Conservation (phyloP, 2,113 vertebrate species). For the Mirounga angustirostris region DNA sequence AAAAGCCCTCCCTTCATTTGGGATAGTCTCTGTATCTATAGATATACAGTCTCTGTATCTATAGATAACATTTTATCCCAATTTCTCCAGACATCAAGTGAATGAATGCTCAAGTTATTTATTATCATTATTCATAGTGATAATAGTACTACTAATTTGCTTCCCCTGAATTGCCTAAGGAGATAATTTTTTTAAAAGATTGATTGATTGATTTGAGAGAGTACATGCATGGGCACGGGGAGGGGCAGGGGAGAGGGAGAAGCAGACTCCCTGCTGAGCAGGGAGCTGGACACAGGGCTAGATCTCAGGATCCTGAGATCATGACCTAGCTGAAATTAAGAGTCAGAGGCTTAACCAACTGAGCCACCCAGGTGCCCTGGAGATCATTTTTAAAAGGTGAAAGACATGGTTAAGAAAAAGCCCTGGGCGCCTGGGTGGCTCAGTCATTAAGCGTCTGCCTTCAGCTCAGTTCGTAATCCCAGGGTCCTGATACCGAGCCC, state of each 20-base stretch:
- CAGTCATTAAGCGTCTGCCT: neutral
- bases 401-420: neutral
- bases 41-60: neutral
- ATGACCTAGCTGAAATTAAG: neutral
- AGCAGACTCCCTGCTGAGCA: neutral
- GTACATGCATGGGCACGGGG: accelerated
- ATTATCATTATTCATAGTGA: neutral
- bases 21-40: neutral
- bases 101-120: neutral
- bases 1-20: neutral
- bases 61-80: neutral
- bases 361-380: neutral
- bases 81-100: neutral
- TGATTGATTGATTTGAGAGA: neutral
- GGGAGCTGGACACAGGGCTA: neutral
- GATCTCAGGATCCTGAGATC: neutral
- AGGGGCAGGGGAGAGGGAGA: neutral
- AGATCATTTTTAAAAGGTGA: neutral
- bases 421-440: neutral
- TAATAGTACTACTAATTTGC: neutral
- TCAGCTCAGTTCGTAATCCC: too few species aligned
- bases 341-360: neutral
- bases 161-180: neutral
- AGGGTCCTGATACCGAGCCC: too few species aligned
- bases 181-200: neutral